phyloP scores from a whole-genome alignment of 2,113 vertebrate genomes.

The Uria lomvia region DNA sequence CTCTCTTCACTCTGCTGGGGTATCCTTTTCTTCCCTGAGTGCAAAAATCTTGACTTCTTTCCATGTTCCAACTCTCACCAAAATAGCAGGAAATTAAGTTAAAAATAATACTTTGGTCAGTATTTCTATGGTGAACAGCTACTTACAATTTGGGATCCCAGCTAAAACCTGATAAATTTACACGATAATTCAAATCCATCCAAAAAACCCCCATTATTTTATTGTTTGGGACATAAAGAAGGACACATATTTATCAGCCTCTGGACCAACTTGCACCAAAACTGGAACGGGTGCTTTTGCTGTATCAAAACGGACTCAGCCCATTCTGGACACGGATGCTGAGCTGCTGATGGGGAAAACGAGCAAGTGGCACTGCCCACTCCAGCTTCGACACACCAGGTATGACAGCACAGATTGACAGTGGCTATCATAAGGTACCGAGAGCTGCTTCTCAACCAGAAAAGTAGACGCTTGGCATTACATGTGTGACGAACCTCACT shows the following conservation, averaged over 20 bases:
- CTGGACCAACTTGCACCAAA: neutral
- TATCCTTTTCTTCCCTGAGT: neutral
- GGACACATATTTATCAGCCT: neutral
- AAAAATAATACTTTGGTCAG: neutral
- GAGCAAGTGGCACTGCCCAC: neutral
- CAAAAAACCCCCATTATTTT: neutral
- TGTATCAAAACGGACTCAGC: neutral
- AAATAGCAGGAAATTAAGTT: neutral
- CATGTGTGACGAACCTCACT: neutral
- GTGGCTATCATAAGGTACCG: accelerated
- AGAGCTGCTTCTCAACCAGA: neutral
- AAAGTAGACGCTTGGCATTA: neutral
- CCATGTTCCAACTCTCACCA: neutral
- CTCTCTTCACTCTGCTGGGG: neutral
- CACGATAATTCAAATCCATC: neutral
- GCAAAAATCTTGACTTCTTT: neutral
- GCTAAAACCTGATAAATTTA: neutral
- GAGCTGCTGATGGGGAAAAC: neutral
- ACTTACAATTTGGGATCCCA: neutral
- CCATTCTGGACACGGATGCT: neutral
- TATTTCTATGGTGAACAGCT: neutral
- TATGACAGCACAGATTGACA: neutral
- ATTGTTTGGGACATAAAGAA: neutral
- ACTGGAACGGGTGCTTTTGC: neutral
- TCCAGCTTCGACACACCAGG: neutral